A percentile compares a stretch with the other conserved stretches of the same genome.
These are phyloP conservation scores for Coelinius sp. DNA, from an alignment of 2,888 invertebrate genomes.

Conservation along the genomic window DNA sequence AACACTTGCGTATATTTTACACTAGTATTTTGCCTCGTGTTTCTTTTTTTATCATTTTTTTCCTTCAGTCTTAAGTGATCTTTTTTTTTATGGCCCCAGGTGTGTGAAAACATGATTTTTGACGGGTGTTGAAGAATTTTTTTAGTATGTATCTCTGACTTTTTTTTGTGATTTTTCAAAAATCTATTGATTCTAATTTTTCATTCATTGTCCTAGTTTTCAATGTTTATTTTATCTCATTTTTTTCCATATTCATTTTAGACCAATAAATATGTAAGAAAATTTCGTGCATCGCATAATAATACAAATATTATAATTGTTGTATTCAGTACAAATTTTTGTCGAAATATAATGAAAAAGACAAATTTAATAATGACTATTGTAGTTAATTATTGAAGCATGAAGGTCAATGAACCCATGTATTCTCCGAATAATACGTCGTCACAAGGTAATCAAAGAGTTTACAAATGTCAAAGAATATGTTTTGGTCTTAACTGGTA, in stretches of 20 bases:
- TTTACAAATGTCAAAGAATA: no score
- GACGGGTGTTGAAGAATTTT: background rate
- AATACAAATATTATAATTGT: no score
- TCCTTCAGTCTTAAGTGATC: conserved; percentile 31
- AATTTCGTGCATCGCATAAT: no score
- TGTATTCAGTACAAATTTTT: no score
- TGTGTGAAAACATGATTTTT: background rate
- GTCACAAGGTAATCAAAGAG: background rate
- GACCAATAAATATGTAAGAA: no score
- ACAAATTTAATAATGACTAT: background rate
- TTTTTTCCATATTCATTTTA: no score
- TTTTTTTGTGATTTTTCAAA: background rate
- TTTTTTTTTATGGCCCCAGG: background rate
- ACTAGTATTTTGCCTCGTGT: conserved; percentile 18
- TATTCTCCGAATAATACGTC: background rate
- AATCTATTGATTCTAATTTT: background rate
- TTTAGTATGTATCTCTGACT: background rate
- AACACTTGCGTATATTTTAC: conserved; percentile 54
- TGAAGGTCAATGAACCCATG: background rate
- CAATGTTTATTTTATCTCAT: background rate
- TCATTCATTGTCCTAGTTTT: background rate
- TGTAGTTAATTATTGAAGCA: background rate
- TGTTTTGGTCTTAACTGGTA: no score
- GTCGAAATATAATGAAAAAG: no score
- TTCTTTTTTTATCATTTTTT: conserved; percentile 20